These are phyloP conservation scores for Vanessa tameamea DNA, from an alignment of 1,140 invertebrate genomes.

Conservation along the genomic window DNA sequence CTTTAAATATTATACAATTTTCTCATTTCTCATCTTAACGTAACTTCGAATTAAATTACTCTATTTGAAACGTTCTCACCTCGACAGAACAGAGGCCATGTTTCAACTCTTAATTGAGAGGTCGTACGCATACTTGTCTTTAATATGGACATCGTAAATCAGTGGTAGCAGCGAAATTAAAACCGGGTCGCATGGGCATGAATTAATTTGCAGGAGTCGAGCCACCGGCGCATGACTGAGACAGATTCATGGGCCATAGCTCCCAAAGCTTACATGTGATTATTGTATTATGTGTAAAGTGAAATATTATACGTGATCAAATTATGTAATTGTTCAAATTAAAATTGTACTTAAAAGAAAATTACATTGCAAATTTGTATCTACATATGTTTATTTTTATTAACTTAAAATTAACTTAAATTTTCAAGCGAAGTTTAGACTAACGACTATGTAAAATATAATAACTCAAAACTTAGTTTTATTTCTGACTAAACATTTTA, in stretches of 20 bases:
- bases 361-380: not conserved
- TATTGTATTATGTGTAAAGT: constrained; percentile 10
- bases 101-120: constrained; percentile 51
- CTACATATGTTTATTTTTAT: too few species aligned
- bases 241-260: constrained; percentile 53
- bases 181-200: constrained; percentile 57
- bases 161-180: constrained; percentile 68
- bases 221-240: constrained; percentile 51
- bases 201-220: constrained; percentile 62
- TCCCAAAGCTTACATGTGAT: constrained; percentile 25
- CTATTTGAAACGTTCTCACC: constrained; percentile 21
- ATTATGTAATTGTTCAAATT: not conserved
- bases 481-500: too few species aligned
- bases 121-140: constrained; percentile 65
- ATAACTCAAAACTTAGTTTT: too few species aligned
- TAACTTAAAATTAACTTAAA: too few species aligned
- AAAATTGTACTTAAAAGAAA: not conserved
- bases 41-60: constrained; percentile 8
- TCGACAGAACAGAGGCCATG: constrained; percentile 26
- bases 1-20: not conserved
- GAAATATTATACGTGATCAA: constrained; percentile 16
- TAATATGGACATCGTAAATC: constrained; percentile 72
- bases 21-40: not conserved
- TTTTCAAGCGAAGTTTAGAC: too few species aligned
- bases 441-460: too few species aligned